Base-by-base conservation (phyloP, 2,888 invertebrate species). In the Agrenia bidenticulata region DNA sequence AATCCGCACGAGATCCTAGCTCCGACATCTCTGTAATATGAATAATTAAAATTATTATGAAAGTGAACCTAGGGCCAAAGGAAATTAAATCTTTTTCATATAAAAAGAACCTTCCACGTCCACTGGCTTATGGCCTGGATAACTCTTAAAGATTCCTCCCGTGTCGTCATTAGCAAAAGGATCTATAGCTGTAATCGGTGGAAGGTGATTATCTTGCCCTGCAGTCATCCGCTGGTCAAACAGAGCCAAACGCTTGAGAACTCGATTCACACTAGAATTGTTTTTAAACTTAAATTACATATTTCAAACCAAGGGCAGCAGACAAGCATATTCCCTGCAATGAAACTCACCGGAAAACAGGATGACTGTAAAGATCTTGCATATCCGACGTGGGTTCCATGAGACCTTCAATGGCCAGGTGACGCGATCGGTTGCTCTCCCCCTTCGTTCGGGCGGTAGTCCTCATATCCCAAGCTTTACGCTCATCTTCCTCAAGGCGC, bases 401-500 rank as follows among this genome's bases (percentile, higher is more conserved):
- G 17, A 70, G 62, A 5, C 76, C 76, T 24, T 72, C 73, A 49
- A 76, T 71, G 4, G 71, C 74, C 9, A 76, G 54, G 49, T 73
- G 66, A 19, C 76, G 57, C 21, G 68, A 73, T 0, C 76, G 64
- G 54, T 71, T 72, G 54, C 61, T 55, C 53, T 77, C 77, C 1
- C 62, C 66, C 71, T 81, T 83, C 81, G 78, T 88, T 87, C 80
- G 86, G 85, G 81, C 87, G 81, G 41, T 82, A 72, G 88, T 87
- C 76, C 88, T 81, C 77, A 84, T 84, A 74, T 84, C 83, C 80
- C 88, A 86, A 69, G 83, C 83, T 70, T 84, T 84, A 73, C 85
- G 85, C 77, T 86, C 86, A 76, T 87, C 87, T 50, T 84, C 84
- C 39, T 85, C 81, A 72, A 88, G 85, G 54, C 85, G 81, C 45